Conservation (phyloP, 2,888 invertebrate species). For the Netelia fuscicornis region DNA sequence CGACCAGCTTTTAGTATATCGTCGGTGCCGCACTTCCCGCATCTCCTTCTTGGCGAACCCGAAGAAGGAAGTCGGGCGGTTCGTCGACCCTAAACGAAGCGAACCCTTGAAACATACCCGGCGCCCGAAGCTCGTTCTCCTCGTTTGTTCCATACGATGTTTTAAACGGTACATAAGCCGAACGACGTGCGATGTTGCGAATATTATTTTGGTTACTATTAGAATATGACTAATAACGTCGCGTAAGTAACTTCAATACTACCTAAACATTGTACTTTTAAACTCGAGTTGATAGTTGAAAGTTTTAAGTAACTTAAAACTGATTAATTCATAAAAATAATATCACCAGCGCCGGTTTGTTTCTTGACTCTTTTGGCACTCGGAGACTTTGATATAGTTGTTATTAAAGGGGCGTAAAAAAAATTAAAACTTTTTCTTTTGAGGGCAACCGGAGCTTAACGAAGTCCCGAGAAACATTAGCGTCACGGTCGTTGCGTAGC, state of each 20-base stretch:
- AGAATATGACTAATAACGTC: too few species aligned
- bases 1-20: not conserved
- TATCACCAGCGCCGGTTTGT: not conserved
- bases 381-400: not conserved
- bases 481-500: not conserved
- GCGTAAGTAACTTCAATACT: too few species aligned
- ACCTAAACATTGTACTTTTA: too few species aligned
- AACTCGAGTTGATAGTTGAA: not conserved
- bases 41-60: constrained; percentile 16
- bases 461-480: constrained; percentile 20
- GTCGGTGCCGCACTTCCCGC: not conserved
- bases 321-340: constrained; percentile 7
- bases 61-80: constrained; percentile 34
- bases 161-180: too few species aligned
- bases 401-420: not conserved
- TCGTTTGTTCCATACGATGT: not conserved
- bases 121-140: constrained; percentile 8
- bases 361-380: constrained; percentile 6
- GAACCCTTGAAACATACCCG: not conserved
- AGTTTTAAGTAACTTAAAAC: constrained; percentile 7
- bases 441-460: constrained; percentile 9
- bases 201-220: not conserved
- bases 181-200: not conserved
- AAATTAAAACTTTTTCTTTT: constrained; percentile 1
- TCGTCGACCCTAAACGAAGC: not conserved